Conservation (phyloP, 2,113 vertebrate genomes). For the Rissa tridactyla region DNA sequence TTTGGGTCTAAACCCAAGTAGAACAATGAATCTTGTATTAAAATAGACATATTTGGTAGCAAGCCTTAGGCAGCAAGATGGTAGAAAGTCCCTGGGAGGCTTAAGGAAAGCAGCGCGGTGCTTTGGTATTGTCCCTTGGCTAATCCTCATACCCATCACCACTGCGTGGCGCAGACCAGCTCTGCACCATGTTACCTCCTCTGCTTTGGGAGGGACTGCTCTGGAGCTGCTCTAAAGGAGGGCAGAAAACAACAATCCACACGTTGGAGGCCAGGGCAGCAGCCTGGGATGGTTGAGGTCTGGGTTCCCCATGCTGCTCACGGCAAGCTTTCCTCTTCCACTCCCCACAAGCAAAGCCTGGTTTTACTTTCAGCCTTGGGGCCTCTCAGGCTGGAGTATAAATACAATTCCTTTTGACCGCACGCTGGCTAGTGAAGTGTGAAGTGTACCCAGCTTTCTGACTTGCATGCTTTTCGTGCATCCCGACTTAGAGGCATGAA, state of each 20-base stretch:
- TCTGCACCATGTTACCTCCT: rapidly evolving
- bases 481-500: neutral
- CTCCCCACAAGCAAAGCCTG: neutral
- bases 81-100: neutral
- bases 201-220: too few relatives aligned
- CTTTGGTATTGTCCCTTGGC: neutral
- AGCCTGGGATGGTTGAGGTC: neutral
- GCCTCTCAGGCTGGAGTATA: neutral
- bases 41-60: neutral
- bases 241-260: neutral
- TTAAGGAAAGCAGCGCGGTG: neutral
- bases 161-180: rapidly evolving
- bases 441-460: neutral
- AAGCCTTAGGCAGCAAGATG: neutral
- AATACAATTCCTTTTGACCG: neutral
- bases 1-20: neutral
- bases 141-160: rapidly evolving
- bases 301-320: neutral
- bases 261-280: neutral
- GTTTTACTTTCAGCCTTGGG: neutral
- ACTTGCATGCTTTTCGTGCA: neutral
- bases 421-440: neutral
- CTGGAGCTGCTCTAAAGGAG: neutral
- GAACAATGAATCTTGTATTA: neutral
- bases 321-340: neutral